phyloP scores from a whole-genome alignment of 2,113 vertebrate species.

The Clarias macrocephalus region DNA sequence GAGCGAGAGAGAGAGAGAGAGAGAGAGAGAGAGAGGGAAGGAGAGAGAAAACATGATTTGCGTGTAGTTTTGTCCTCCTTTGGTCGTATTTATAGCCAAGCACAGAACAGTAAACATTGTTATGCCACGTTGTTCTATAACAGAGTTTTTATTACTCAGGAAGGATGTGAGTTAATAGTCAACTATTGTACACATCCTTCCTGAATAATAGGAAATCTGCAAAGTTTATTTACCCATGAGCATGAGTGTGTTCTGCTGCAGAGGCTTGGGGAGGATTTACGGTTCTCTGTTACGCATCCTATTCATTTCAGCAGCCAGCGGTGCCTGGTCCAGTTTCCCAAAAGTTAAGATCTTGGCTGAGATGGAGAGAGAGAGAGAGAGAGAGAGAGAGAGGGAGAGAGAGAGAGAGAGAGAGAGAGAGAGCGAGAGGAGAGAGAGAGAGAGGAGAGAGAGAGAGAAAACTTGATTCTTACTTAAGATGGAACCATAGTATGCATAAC shows the following conservation, averaged over 20 bases:
- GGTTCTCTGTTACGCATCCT: neutral
- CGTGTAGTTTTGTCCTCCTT: neutral
- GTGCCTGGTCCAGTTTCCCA: neutral
- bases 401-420: too few relatives aligned
- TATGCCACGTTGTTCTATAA: neutral
- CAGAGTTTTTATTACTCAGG: slow-evolving; percentile 11
- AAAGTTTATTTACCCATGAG: neutral
- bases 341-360: neutral
- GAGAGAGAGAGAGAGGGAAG: neutral
- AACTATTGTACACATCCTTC: slow-evolving; percentile 8
- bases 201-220: slow-evolving; percentile 2
- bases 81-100: neutral
- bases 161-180: slow-evolving; percentile 15
- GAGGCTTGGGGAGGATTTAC: neutral
- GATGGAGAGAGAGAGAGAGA: neutral
- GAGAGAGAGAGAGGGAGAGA: too few relatives aligned
- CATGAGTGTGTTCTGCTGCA: neutral
- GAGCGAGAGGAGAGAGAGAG: too few relatives aligned
- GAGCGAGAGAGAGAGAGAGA: neutral
- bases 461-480: neutral
- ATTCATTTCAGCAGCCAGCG: neutral
- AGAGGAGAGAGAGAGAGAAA: too few relatives aligned
- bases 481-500: neutral
- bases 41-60: slow-evolving; percentile 4
- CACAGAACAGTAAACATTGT: neutral